Base-by-base conservation (phyloP, 2,888 invertebrate genomes). In the Acleris holmiana region DNA sequence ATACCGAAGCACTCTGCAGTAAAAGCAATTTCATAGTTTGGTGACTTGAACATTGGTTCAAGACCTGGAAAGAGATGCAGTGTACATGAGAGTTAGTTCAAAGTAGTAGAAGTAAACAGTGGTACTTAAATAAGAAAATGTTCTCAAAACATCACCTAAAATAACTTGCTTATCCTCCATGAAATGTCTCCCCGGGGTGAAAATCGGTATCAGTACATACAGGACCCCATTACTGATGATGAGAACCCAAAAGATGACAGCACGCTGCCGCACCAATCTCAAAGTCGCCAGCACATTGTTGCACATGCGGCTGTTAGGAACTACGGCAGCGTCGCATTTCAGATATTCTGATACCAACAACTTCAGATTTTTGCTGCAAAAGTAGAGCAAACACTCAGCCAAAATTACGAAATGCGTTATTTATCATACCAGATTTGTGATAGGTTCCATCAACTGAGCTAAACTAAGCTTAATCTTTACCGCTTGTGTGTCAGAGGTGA, bases 241-340 rank as follows among this genome's bases (percentile, higher is more conserved):
- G 13, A 68, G 40, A 8, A 58, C 10, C 73, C 72, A 72, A 48
- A 69, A 71, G 2, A 69, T 51, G 5, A 70, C 19, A 0, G 72
- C 71, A 15, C 73, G 51, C 53, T 44, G 66, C 46, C 71, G 71
- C 0, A 73, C 69, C 1, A 15, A 47, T 13, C 35, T 66, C 47
- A 76, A 57, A 0, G 66, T 58, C 15, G 59, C 68, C 29, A 73
- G 56, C 18, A 78, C 35, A 54, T 73, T 76, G 0, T 15, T 35
- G 6, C 69, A 64, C 59, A 77, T 76, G 0, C 81, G 72, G 5
- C 74, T 75, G 23, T 68, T 69, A 13, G 67, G 70, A 2, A 62
- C 66, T 0, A 72, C 69, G 2, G 62, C 49, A 0, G 76, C 61
- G 40, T 81, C 77, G 53, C 35, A 13, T 35, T 35, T 10, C 35